Evolutionary conservation across 2,797 vertebrate genomes (phyloP).

Genomic region (Catharus ustulatus): DNA sequence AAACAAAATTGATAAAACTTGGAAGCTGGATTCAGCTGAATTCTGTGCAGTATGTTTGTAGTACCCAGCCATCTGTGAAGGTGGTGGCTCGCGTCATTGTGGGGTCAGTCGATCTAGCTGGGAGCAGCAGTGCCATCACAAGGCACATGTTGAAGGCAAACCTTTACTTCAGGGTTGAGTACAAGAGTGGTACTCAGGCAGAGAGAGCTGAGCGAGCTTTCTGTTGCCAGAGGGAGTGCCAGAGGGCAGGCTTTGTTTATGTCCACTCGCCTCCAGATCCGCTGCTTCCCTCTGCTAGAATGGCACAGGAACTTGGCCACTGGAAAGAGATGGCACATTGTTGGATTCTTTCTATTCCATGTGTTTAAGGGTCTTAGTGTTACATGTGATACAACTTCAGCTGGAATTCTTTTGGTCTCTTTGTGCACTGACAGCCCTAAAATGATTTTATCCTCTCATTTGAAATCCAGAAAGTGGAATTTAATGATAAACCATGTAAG

Average conservation of each 20-base stretch:
- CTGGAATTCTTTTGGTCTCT: neutral
- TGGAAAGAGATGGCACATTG: neutral
- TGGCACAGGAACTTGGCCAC: neutral
- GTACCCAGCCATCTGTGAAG: neutral
- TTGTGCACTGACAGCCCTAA: neutral
- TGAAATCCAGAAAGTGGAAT: neutral
- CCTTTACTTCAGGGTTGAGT: neutral
- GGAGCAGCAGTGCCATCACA: neutral
- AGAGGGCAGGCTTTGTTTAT: neutral
- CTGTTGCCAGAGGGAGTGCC: neutral
- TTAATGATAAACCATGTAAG: neutral
- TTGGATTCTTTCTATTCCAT: neutral
- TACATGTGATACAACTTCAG: neutral
- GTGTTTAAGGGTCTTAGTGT: neutral
- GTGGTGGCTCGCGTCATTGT: neutral
- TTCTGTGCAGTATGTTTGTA: neutral
- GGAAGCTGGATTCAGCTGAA: neutral
- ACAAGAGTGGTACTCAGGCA: accelerated
- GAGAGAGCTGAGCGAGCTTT: neutral
- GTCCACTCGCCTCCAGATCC: neutral
- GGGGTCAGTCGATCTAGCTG: neutral
- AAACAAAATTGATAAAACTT: neutral
- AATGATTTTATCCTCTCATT: neutral
- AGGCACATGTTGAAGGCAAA: neutral
- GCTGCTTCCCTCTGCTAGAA: neutral